Percentiles rank a stretch among this genome's conserved stretches.
phyloP scores from a whole-genome alignment of 2,888 invertebrate genomes.

The Scaptomyza parva region DNA sequence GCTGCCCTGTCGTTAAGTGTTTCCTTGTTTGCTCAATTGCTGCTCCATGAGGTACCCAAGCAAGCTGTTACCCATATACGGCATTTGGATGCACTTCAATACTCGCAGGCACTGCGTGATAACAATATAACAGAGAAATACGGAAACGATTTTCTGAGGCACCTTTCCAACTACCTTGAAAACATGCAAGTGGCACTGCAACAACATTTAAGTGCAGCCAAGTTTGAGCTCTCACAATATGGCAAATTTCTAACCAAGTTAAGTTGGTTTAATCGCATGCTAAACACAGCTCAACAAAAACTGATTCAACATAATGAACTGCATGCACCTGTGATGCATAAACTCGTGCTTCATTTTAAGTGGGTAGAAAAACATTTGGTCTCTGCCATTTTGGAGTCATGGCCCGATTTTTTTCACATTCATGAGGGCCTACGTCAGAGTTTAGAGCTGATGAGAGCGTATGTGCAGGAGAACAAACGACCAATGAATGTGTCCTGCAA shows the following conservation, averaged over 20 bases:
- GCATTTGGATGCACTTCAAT: conserved; percentile 76
- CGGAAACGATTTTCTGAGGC: conserved; percentile 76
- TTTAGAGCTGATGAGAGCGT: conserved; percentile 61
- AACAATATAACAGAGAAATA: conserved; percentile 75
- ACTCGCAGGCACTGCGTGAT: conserved; percentile 79
- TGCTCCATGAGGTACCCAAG: conserved; percentile 63
- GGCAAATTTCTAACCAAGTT: conserved; percentile 68
- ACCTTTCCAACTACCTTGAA: conserved; percentile 71
- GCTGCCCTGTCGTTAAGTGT: conserved; percentile 66
- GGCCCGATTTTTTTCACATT: conserved; percentile 10
- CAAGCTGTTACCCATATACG: conserved; percentile 59
- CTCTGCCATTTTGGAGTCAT: conserved; percentile 46
- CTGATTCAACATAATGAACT: conserved; percentile 82
- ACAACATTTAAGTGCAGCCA: conserved; percentile 54
- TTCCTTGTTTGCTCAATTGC: conserved; percentile 64
- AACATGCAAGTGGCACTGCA: conserved; percentile 55
- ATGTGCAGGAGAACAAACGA: conserved; percentile 70
- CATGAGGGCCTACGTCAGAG: conserved; percentile 50
- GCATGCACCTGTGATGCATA: conserved; percentile 87
- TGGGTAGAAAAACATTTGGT: conserved; percentile 90
- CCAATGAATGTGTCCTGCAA: conserved; percentile 79
- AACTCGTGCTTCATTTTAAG: conserved; percentile 89
- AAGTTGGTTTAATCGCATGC: conserved; percentile 82
- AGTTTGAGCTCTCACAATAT: conserved; percentile 69
- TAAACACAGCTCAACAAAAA: conserved; percentile 69